phyloP scores from a whole-genome alignment of 2,113 vertebrate genomes.

The Cettia cetti region DNA sequence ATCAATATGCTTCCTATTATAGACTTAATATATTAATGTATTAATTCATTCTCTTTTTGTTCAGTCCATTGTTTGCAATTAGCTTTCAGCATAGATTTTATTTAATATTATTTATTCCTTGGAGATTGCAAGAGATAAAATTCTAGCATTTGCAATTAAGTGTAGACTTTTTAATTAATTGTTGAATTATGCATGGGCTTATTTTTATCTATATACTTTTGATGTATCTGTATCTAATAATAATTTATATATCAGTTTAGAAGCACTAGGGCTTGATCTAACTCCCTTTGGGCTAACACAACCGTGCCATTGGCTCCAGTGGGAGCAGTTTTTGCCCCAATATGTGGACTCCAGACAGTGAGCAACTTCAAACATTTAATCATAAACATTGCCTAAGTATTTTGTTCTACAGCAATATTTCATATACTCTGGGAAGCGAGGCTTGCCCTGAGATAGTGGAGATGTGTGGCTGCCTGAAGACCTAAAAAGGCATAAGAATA shows the following conservation, averaged over 20 bases:
- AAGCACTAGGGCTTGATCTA: background rate
- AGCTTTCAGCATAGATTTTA: background rate
- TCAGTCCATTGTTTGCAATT: conserved; percentile 15
- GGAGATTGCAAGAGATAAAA: background rate
- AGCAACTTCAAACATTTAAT: background rate
- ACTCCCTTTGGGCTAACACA: background rate
- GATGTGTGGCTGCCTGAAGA: background rate
- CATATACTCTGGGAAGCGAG: background rate
- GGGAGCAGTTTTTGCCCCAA: background rate
- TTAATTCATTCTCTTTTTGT: conserved; percentile 47
- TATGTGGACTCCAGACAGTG: background rate
- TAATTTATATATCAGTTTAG: background rate
- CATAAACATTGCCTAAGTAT: background rate
- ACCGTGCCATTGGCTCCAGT: background rate
- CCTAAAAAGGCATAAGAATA: background rate
- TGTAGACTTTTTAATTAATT: conserved; percentile 31
- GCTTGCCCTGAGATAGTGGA: background rate
- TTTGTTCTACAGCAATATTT: background rate
- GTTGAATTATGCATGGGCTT: conserved; percentile 48
- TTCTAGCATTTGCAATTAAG: background rate
- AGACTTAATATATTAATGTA: background rate
- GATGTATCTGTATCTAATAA: conserved; percentile 4
- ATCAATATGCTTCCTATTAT: background rate
- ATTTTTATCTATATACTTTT: conserved; percentile 7
- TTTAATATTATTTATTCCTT: conserved; percentile 15